These are phyloP conservation scores for Euborellia annulipes DNA, from an alignment of 1,140 invertebrate species.

Conservation along the genomic window DNA sequence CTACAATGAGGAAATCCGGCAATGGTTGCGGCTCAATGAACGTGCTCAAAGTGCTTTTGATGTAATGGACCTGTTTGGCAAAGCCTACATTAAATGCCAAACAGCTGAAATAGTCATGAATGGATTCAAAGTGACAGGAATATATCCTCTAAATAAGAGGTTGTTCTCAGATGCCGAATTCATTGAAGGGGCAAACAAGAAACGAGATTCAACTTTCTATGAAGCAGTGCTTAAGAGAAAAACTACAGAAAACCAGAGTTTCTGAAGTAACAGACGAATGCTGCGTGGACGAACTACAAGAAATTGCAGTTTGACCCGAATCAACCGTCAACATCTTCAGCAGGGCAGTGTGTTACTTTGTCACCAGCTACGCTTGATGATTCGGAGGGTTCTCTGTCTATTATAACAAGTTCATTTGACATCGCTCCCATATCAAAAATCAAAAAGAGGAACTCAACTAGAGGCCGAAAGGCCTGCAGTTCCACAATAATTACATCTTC, in stretches of 20 bases:
- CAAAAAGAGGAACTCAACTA: constrained; percentile 9
- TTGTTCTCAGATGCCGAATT: constrained; percentile 12
- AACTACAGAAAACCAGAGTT: background rate
- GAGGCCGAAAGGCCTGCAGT: constrained; percentile 9
- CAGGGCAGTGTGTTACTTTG: constrained; percentile 4
- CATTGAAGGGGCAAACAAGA: background rate
- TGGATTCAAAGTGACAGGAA: constrained; percentile 15
- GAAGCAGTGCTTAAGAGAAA: background rate
- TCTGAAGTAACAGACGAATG: background rate
- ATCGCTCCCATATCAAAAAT: constrained; percentile 4
- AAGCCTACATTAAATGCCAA: constrained; percentile 9
- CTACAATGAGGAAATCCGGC: constrained; percentile 20
- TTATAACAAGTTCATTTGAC: constrained; percentile 10
- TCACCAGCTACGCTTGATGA: constrained; percentile 11
- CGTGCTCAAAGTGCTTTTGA: constrained; percentile 6
- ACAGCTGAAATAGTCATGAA: constrained; percentile 14
- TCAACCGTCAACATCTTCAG: constrained; percentile 4
- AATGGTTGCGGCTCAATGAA: constrained; percentile 15
- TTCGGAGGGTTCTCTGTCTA: constrained; percentile 7
- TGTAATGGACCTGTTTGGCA: constrained; percentile 8
- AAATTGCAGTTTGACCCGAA: constrained; percentile 1
- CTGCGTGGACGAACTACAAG: constrained; percentile 1
- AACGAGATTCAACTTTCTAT: background rate
- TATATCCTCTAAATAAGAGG: constrained; percentile 14
- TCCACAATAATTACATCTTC: constrained; percentile 11